Evolutionary conservation across 2,113 vertebrate species (phyloP), one percentile per base, ranked within the genome.

Genomic region (Misgurnus anguillicaudatus): DNA sequence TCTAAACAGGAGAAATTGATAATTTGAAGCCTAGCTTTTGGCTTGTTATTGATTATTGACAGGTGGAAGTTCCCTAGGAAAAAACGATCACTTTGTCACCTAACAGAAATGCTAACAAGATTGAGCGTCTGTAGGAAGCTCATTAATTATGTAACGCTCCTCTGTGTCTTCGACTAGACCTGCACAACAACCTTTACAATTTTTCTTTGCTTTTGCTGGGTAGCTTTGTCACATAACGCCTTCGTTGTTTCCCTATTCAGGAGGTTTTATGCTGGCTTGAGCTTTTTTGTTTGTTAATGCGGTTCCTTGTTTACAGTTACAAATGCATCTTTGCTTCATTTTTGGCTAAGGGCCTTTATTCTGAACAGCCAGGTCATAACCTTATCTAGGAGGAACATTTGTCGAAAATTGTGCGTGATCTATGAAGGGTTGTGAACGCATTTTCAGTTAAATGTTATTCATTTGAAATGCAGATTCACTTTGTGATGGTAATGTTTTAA

Each of bases 311-410:
- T 81, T 81, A 77, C 66, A 65, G 24, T 80, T 36, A 13, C 61
- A 45, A 76, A 47, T 63, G 39, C 61, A 63, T 45, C 39, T 53
- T 65, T 75, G 63, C 60, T 84, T 77, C 14, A 8, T 78, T 63
- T 14, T 39, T 69, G 76, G 60, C 58, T 77, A 79, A 82, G 55
- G 77, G 42, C 11, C 67, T 57, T 55, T 79, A 62, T 14, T 75
- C 31, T 62, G 24, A 62, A 24, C 63, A 13, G 45, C 69, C 65
- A 79, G 82, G 31, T 63, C 48, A 80, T 80, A 72, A 74, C 42
- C 5, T 41, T 68, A 31, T 71, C 17, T 17, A 31, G 77, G 41
- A n/a, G 38, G 38, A 31, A 31, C 2, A 31, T 31, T 31, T 31
- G 24, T 31, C 2, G 24, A 31, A 31, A 31, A 31, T 31, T 45